A percentile compares a stretch with the other conserved stretches of the same genome.
Conservation (phyloP, 1,140 invertebrate species). For the Dinoponera quadriceps region DNA sequence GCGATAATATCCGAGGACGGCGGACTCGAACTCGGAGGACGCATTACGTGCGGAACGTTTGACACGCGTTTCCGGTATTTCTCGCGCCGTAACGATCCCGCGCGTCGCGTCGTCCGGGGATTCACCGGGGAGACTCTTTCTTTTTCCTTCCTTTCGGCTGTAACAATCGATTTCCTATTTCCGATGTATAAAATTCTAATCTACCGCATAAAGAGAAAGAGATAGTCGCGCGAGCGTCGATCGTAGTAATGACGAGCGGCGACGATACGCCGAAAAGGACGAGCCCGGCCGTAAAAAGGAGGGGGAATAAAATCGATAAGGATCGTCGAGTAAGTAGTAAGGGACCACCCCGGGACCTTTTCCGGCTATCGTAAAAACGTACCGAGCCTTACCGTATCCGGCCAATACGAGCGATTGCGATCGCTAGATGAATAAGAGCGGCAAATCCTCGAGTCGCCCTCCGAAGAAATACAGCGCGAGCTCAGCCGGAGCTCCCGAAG, state of each 20-base stretch:
- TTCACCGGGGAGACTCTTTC: background rate
- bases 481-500: slow-evolving; percentile 60
- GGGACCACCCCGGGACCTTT: slow-evolving; percentile 13
- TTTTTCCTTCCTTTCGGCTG: background rate
- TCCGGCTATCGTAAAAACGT: slow-evolving; percentile 54
- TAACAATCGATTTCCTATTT: slow-evolving; percentile 59
- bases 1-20: background rate
- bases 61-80: background rate
- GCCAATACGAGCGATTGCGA: slow-evolving; percentile 59
- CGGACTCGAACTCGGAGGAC: background rate
- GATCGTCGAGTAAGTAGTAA: slow-evolving; percentile 58
- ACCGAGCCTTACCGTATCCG: slow-evolving; percentile 40
- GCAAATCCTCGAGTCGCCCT: slow-evolving; percentile 38
- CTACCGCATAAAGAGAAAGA: slow-evolving; percentile 25
- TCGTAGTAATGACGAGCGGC: slow-evolving; percentile 59
- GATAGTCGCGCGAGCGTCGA: background rate
- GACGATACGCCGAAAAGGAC: slow-evolving; percentile 40
- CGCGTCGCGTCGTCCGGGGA: background rate
- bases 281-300: slow-evolving; percentile 40
- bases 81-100: slow-evolving; percentile 9
- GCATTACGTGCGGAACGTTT: background rate
- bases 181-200: slow-evolving; percentile 64
- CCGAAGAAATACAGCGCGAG: slow-evolving; percentile 50
- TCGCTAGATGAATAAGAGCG: slow-evolving; percentile 55
- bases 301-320: slow-evolving; percentile 53